Conservation (phyloP, 2,113 vertebrate genomes). For the Hyaena hyaena region DNA sequence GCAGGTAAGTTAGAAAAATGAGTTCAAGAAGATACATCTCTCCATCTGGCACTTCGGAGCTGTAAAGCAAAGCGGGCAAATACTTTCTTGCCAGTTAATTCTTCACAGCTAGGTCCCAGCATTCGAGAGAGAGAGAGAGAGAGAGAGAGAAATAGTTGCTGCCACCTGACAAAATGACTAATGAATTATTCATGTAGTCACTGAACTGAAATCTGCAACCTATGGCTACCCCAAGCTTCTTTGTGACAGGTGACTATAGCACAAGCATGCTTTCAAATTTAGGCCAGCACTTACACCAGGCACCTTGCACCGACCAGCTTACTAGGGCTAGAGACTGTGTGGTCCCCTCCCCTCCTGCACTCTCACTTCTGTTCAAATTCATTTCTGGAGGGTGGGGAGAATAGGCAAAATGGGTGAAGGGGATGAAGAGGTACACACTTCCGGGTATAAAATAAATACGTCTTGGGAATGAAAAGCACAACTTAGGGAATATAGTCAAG, state of each 20-base stretch:
- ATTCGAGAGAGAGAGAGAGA: not conserved
- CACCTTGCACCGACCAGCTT: not conserved
- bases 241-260: not conserved
- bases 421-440: not conserved
- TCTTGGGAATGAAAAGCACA: not conserved
- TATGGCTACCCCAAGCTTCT: conserved; percentile 34
- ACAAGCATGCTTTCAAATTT: conserved; percentile 48
- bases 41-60: conserved; percentile 18
- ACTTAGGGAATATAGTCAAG: not conserved
- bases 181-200: conserved; percentile 69
- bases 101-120: conserved; percentile 45
- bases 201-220: conserved; percentile 66
- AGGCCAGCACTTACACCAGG: not conserved
- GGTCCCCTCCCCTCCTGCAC: not conserved
- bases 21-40: conserved; percentile 20
- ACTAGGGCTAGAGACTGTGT: not conserved
- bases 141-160: not conserved
- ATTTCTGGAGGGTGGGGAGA: not conserved
- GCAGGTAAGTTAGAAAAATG: conserved; percentile 44
- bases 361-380: not conserved
- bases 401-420: not conserved
- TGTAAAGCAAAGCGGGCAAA: conserved; percentile 36
- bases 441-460: not conserved
- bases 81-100: conserved; percentile 56
- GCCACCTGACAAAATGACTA: conserved; percentile 59